These are phyloP conservation scores for Oxyteleia sp. DNA, from an alignment of 2,888 invertebrate genomes.

Conservation along the genomic window DNA sequence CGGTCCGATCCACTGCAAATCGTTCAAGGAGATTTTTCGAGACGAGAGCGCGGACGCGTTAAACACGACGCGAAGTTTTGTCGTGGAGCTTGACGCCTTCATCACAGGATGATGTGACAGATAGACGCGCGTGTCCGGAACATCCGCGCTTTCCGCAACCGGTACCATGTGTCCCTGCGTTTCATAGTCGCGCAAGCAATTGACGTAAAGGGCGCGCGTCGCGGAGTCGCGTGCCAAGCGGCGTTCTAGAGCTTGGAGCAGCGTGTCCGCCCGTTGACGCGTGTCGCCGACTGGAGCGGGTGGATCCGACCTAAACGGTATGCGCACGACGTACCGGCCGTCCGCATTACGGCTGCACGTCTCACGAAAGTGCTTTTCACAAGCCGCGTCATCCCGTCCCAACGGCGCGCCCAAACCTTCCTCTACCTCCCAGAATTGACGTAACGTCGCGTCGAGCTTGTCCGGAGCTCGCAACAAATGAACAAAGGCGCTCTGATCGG, in stretches of 20 bases:
- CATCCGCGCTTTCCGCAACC: background rate
- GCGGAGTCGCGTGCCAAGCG: background rate
- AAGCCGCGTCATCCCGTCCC: background rate
- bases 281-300: slow-evolving; percentile 3
- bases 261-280: background rate
- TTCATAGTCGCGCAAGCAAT: background rate
- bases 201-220: background rate
- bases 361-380: background rate
- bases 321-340: slow-evolving; percentile 21
- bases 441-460: background rate
- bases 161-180: background rate
- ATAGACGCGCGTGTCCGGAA: slow-evolving; percentile 1
- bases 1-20: slow-evolving; percentile 28
- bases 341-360: background rate
- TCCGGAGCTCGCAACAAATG: background rate
- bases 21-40: slow-evolving; percentile 37
- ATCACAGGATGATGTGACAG: slow-evolving; percentile 48
- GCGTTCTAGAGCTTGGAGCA: background rate
- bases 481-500: no score
- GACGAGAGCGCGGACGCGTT: slow-evolving; percentile 43
- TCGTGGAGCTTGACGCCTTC: slow-evolving; percentile 19
- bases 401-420: background rate
- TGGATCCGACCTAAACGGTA: slow-evolving; percentile 5
- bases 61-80: slow-evolving; percentile 58
- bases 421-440: slow-evolving; percentile 26